Base-by-base conservation (phyloP, 2,113 vertebrate species). In the Pelusios castaneus region DNA sequence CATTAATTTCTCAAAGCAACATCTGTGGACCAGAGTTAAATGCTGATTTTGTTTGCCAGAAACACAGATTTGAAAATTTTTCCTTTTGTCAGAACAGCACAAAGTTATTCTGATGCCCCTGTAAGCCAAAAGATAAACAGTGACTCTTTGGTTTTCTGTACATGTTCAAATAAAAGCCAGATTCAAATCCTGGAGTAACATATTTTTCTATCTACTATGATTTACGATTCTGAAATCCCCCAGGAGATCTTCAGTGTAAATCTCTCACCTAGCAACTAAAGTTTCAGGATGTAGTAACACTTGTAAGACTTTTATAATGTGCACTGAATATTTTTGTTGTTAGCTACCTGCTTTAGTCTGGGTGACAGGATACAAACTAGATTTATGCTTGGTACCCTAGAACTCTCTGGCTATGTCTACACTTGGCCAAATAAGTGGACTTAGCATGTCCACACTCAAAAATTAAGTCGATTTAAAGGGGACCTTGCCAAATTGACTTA, bases 281-380 rank as follows among this genome's bases (percentile, higher is more conserved):
- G 81, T 25, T 55, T 76, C 83, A 22, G 22, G 3, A 76, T 84
- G 22, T 41, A 12, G 85, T 38, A 2, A 0, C 55, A 49, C 38
- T 56, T 27, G 3, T 49, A 49, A 49, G 60, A 29, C 31, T 5
- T 41, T 83, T 89, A 93, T 85, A 67, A 12, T 13, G 5, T 82
- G 21, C 1, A 0, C 55, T 24, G 1, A 67, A 8, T 2, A 3
- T 55, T 94, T 84, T 55, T 24, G 0, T 24, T 87, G 8, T n/a
- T 54, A 38, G 17, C 19, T 81, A 47, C 60, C n/a, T 60, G 34
- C 60, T 9, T 52, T 84, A 29, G 27, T 77, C 45, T 82, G 49
- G 2, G 43, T 77, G 54, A 58, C n/a, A 82, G 54, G 81, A 89
- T 77, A 45, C 19, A 80, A 86, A 82, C 19, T 80, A 38, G 63